Evolutionary conservation across 2,888 invertebrate genomes (phyloP), one percentile per base, ranked within the genome.

Genomic region (Emmelina monodactyla): DNA sequence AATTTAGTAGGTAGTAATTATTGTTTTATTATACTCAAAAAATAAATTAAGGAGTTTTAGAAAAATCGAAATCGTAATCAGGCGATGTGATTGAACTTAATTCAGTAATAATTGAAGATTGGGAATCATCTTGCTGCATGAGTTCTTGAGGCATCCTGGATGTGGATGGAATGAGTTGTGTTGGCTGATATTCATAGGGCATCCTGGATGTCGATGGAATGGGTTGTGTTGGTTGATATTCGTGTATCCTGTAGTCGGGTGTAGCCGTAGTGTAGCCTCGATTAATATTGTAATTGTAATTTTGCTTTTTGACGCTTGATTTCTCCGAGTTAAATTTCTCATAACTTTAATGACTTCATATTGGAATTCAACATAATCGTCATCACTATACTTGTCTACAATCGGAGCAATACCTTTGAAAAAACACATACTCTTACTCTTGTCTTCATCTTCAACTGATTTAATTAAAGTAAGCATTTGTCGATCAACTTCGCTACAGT

Each of bases 281-380:
- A 45, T 41, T 41, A 43, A 39, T 38, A 38, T 38, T 38, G 38
- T 38, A 35, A 37, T 31, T 35, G 35, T 35, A 35, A 35, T 32
- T 38, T 40, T 40, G 37, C 37, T 37, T 35, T 35, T 39, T 35
- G 38, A 39, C 41, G 41, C 41, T 39, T 39, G 22, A 43, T 43
- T 44, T 45, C 39, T 45, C 41, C 37, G 43, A 37, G 39, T 42
- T 28, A 37, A 43, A 40, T 48, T 47, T 44, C 41, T 45, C 37
- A 48, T 46, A 42, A 45, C 37, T 44, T 44, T 42, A 30, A 38
- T 38, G 32, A 46, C 45, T 43, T 47, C 42, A 45, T 43, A 47
- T 38, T 49, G 46, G 11, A 48, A 50, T 45, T 48, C 47, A n/a
- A 48, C 35, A 42, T 40, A n/a, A n/a, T n/a, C n/a, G n/a, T n/a